phyloP scores from a whole-genome alignment of 2,888 invertebrate genomes.

The Pyrrhosoma nymphula region DNA sequence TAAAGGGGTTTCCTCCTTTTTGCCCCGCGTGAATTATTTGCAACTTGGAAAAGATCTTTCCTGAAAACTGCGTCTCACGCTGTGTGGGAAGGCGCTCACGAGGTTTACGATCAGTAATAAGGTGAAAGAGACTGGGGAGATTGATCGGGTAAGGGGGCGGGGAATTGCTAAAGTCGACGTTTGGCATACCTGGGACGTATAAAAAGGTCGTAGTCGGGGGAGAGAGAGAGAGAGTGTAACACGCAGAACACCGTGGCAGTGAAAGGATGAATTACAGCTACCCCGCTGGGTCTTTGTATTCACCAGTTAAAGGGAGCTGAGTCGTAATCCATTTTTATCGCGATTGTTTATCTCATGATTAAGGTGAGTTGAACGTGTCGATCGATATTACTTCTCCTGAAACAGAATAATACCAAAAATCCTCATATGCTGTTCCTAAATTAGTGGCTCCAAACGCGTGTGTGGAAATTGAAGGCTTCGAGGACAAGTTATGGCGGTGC shows the following conservation, averaged over 20 bases:
- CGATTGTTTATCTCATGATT: neutral
- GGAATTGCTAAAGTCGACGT: neutral
- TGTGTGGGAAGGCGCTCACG: constrained; percentile 11
- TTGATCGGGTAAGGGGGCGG: neutral
- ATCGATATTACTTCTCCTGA: neutral
- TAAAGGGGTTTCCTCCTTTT: neutral
- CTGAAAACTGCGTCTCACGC: neutral
- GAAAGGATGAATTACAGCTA: constrained; percentile 9
- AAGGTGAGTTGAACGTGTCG: neutral
- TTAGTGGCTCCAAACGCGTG: neutral
- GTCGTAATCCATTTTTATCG: neutral
- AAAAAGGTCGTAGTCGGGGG: neutral
- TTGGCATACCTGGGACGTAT: neutral
- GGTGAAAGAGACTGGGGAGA: neutral
- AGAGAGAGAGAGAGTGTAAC: neutral
- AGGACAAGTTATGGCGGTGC: neutral
- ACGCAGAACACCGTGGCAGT: constrained; percentile 10
- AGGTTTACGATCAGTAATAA: constrained; percentile 38
- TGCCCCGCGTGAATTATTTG: constrained; percentile 3
- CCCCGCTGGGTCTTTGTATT: neutral
- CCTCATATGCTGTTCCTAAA: neutral
- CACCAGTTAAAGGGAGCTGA: neutral
- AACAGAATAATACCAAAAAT: neutral
- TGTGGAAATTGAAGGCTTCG: neutral
- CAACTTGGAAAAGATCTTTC: constrained; percentile 32